These are phyloP conservation scores for Aporophyla lueneburgensis DNA, from an alignment of 2,888 invertebrate genomes.

Conservation along the genomic window DNA sequence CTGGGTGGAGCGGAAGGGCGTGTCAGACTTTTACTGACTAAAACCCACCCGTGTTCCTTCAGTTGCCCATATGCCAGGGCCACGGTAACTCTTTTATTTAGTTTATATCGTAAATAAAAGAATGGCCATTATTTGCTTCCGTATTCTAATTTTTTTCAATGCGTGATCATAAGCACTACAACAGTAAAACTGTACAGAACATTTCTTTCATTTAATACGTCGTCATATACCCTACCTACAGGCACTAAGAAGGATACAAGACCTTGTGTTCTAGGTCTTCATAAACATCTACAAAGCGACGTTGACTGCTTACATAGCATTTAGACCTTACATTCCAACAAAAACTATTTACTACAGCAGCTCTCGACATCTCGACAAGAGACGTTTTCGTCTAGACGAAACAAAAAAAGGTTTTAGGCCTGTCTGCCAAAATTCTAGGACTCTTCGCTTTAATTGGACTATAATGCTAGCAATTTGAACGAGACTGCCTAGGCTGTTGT, in stretches of 20 bases:
- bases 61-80: too few relatives aligned
- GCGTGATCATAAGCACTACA: neutral
- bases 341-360: conserved; percentile 35
- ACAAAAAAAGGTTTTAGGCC: conserved; percentile 21
- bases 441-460: conserved; percentile 61
- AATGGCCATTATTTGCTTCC: too few relatives aligned
- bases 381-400: conserved; percentile 53
- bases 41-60: too few relatives aligned
- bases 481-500: conserved; percentile 48
- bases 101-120: too few relatives aligned
- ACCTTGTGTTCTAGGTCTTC: neutral
- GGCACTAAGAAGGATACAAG: too few relatives aligned
- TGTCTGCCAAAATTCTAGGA: conserved; percentile 59
- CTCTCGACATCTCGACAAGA: conserved; percentile 48
- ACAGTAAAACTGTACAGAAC: neutral
- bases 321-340: conserved; percentile 20
- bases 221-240: neutral
- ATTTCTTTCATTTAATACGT: neutral
- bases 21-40: too few relatives aligned
- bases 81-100: too few relatives aligned
- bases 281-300: conserved; percentile 26
- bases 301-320: neutral
- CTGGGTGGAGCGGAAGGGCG: too few relatives aligned
- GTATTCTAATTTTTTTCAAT: too few relatives aligned
- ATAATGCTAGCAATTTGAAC: conserved; percentile 59